These are phyloP conservation scores for Standfussiana lucernea DNA, from an alignment of 2,888 invertebrate genomes.

Conservation along the genomic window DNA sequence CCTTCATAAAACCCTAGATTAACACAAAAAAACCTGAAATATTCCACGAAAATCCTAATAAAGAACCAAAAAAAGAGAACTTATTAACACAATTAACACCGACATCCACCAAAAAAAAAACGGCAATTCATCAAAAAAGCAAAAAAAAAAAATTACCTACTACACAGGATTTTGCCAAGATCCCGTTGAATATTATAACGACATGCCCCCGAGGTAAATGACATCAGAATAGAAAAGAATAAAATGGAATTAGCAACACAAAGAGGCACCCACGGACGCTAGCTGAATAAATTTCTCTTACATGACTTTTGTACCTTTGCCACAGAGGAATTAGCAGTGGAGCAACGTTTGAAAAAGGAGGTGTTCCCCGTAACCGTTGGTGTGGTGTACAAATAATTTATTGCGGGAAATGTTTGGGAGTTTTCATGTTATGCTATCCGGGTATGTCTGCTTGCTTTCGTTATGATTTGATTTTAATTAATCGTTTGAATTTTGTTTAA, in stretches of 20 bases:
- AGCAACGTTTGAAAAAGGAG: constrained; percentile 42
- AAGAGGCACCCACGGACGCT: constrained; percentile 75
- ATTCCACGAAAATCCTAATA: not conserved
- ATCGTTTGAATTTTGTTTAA: not conserved
- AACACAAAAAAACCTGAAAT: not conserved
- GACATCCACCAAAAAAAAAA: constrained; percentile 36
- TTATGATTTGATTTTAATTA: not conserved
- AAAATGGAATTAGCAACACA: constrained; percentile 85
- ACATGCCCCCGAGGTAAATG: constrained; percentile 73
- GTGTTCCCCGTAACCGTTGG: constrained; percentile 24
- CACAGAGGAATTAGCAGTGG: constrained; percentile 56
- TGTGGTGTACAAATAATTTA: constrained; percentile 52
- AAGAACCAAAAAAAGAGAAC: constrained; percentile 5
- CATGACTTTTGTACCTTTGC: constrained; percentile 77
- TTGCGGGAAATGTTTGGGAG: constrained; percentile 10
- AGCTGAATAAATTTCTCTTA: constrained; percentile 80
- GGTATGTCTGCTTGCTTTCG: not conserved
- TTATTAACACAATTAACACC: constrained; percentile 48
- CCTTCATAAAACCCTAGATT: not conserved
- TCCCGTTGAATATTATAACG: constrained; percentile 72
- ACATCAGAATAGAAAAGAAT: constrained; percentile 78
- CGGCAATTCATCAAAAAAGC: constrained; percentile 51
- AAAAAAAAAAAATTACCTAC: constrained; percentile 45
- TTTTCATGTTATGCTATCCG: constrained; percentile 22
- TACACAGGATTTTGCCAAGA: constrained; percentile 62